Evolutionary conservation across 2,888 invertebrate genomes (phyloP).

Genomic region (Alloplasta piceator): DNA sequence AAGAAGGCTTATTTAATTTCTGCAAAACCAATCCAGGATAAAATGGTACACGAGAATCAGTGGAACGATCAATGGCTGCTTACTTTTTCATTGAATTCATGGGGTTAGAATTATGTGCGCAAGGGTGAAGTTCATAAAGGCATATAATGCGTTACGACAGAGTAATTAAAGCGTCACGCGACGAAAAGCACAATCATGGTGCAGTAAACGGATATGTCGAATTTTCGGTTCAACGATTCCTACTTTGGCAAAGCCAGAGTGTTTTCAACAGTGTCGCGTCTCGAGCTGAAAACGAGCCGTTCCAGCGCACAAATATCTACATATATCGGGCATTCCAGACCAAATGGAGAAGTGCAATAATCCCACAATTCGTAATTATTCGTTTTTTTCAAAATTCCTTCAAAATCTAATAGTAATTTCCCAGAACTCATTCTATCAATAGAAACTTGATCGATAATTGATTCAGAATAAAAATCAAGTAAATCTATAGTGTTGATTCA

Average conservation of each 20-base stretch:
- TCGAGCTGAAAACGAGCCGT: neutral
- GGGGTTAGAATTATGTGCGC: neutral
- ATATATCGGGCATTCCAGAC: neutral
- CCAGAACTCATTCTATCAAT: no score
- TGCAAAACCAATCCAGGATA: no score
- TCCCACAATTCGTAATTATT: no score
- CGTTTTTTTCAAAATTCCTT: no score
- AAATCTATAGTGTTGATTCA: no score
- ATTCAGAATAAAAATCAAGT: no score
- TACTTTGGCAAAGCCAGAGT: neutral
- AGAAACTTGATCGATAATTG: no score
- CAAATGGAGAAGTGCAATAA: no score
- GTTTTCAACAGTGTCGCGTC: neutral
- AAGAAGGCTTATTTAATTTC: no score
- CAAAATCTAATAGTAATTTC: no score
- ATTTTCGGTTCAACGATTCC: slow-evolving; percentile 6
- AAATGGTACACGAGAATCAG: no score
- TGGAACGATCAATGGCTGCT: no score
- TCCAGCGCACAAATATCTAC: neutral
- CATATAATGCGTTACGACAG: neutral
- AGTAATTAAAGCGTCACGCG: slow-evolving; percentile 1
- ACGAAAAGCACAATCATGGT: neutral
- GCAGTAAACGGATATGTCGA: neutral
- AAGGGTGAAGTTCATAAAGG: slow-evolving; percentile 4
- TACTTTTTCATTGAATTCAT: neutral